Base-by-base conservation (phyloP, 1,140 invertebrate genomes). In the Acarapis woodi region DNA sequence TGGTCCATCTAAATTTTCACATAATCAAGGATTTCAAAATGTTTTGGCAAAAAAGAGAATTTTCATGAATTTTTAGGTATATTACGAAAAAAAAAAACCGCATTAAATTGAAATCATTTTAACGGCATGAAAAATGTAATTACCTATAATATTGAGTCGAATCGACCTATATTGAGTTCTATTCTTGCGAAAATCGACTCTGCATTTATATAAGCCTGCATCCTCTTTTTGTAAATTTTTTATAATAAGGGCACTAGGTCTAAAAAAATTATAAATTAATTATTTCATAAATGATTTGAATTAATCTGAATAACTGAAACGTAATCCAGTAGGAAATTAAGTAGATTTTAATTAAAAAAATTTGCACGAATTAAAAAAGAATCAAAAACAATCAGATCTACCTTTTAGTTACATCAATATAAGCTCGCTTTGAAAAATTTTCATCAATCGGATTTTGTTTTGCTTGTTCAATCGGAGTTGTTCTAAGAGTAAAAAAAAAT, bases 111-210 rank as follows among this genome's bases (percentile, higher is more conserved):
- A 16, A 4, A 32, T 6, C n/a, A 32, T 12, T 15, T 0, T 2
- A 19, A 23, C 2, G 16, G n/a, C 4, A n/a, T n/a, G n/a, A n/a
- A 34, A n/a, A n/a, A n/a, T n/a, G 0, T 47, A 45, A 72, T 75
- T 59, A 83, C 77, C 73, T 51, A 80, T 74, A 34, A 83, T 71
- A 44, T 74, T 75, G 37, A 83, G 62, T 52, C 75, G 75, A 46
- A 82, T 68, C 55, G 68, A 70, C 34, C 67, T 71, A 52, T 82
- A 82, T 46, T 74, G 63, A 0, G 76, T 80, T 54, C 80, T 76
- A 9, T 73, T 74, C 43, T 71, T 64, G 49, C 71, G 68, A 56
- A 80, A 83, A 53, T 82, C 77, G 9, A 82, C 75, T 26, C 79
- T 62, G 55, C 78, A 85, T 45, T 76, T 62, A 54, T 82, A 87